phyloP scores from a whole-genome alignment of 2,888 invertebrate species.

The Temnothorax ravouxi region DNA sequence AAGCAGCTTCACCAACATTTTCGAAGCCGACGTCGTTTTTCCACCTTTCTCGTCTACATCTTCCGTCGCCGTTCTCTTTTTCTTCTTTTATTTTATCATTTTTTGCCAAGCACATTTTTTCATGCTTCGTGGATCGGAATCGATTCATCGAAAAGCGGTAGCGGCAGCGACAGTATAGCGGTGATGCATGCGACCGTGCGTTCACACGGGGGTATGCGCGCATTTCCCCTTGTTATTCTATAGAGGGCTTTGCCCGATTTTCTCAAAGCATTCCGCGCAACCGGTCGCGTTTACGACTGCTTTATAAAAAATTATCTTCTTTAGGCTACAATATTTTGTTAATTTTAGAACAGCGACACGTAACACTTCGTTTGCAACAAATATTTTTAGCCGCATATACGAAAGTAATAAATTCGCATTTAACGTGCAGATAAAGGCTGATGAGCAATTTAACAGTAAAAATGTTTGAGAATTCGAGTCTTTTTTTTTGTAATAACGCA shows the following conservation, averaged over 20 bases:
- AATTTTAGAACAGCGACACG: not conserved
- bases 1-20: constrained; percentile 49
- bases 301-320: constrained; percentile 34
- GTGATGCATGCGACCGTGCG: constrained; percentile 45
- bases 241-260: constrained; percentile 58
- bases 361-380: not conserved
- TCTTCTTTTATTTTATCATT: constrained; percentile 44
- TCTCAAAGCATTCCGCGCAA: constrained; percentile 50
- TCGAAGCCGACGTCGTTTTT: constrained; percentile 48
- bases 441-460: not conserved
- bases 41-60: constrained; percentile 11
- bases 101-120: constrained; percentile 58
- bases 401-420: not conserved
- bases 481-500: not conserved
- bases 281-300: constrained; percentile 1
- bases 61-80: constrained; percentile 2
- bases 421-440: not conserved
- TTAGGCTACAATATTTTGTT: not conserved
- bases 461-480: not conserved
- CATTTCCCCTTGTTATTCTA: constrained; percentile 24
- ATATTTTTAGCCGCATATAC: not conserved
- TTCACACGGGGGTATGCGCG: constrained; percentile 52
- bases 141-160: constrained; percentile 56
- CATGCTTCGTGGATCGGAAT: constrained; percentile 61
- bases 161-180: constrained; percentile 18